Percentiles rank a stretch among this genome's conserved stretches.
These are phyloP conservation scores for Ceratina calcarata DNA, from an alignment of 1,140 invertebrate species.

Conservation along the genomic window DNA sequence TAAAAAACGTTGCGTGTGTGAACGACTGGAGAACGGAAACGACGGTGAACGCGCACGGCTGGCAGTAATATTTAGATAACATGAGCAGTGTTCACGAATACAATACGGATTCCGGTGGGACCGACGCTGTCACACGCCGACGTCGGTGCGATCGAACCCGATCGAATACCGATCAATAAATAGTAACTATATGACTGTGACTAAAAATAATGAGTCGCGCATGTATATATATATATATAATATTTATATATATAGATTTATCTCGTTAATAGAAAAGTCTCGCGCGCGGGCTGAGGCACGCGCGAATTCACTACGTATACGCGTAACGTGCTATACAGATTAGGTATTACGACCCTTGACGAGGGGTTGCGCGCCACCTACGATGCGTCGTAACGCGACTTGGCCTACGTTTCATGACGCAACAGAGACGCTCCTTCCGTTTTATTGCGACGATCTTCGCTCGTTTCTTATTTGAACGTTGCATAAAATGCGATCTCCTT, in stretches of 20 bases:
- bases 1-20: background rate
- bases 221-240: constrained; percentile 59
- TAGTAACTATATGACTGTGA: constrained; percentile 57
- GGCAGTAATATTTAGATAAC: constrained; percentile 28
- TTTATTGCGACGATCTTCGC: constrained; percentile 70
- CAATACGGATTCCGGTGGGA: background rate
- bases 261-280: constrained; percentile 64
- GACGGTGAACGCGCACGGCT: constrained; percentile 27
- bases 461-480: background rate
- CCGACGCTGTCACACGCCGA: constrained; percentile 27
- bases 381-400: background rate
- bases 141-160: constrained; percentile 2
- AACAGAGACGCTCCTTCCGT: constrained; percentile 31
- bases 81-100: background rate
- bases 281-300: constrained; percentile 67
- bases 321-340: constrained; percentile 73
- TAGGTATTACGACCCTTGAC: constrained; percentile 52
- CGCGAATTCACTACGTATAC: constrained; percentile 73
- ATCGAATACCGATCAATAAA: constrained; percentile 39
- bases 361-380: constrained; percentile 36
- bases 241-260: constrained; percentile 46
- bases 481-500: constrained; percentile 15
- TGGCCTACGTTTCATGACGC: constrained; percentile 10
- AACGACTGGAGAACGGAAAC: background rate
- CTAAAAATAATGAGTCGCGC: constrained; percentile 59